Evolutionary conservation across 1,140 invertebrate genomes (phyloP).

Genomic region (Zophobas morio): DNA sequence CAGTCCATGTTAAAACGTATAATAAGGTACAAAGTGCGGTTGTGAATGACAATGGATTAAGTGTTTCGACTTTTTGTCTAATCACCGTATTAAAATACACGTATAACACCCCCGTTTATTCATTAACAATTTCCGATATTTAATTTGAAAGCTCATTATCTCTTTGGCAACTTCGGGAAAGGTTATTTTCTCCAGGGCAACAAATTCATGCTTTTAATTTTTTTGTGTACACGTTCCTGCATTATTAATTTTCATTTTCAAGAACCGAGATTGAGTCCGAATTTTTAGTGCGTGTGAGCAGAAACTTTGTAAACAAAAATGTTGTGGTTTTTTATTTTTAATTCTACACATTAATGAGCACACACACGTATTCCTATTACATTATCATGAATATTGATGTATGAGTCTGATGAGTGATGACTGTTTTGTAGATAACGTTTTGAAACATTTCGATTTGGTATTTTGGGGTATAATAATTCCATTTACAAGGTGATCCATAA

Average conservation of each 20-base stretch:
- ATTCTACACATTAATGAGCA: too few species aligned
- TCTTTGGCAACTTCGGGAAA: neutral
- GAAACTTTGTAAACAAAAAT: slow-evolving; percentile 28
- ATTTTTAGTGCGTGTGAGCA: slow-evolving; percentile 26
- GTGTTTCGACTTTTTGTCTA: neutral
- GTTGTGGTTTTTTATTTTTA: neutral
- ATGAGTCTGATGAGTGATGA: too few species aligned
- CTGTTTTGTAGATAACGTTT: too few species aligned
- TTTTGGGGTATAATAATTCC: too few species aligned
- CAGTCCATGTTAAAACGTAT: neutral
- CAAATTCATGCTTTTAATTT: slow-evolving; percentile 20
- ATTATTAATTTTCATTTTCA: slow-evolving; percentile 33
- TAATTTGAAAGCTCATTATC: neutral
- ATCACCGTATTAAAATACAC: neutral
- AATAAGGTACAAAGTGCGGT: neutral
- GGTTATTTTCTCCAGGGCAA: slow-evolving; percentile 1
- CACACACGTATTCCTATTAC: too few species aligned
- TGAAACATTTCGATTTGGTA: too few species aligned
- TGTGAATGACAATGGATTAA: neutral
- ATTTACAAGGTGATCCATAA: too few species aligned
- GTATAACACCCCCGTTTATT: too few species aligned
- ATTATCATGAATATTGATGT: too few species aligned
- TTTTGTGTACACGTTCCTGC: slow-evolving; percentile 3
- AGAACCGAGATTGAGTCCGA: slow-evolving; percentile 18
- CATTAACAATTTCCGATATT: too few species aligned